Evolutionary conservation across 2,797 vertebrate species (phyloP), one percentile per base, ranked within the genome.

Genomic region (Oryzias dopingdopingensis): DNA sequence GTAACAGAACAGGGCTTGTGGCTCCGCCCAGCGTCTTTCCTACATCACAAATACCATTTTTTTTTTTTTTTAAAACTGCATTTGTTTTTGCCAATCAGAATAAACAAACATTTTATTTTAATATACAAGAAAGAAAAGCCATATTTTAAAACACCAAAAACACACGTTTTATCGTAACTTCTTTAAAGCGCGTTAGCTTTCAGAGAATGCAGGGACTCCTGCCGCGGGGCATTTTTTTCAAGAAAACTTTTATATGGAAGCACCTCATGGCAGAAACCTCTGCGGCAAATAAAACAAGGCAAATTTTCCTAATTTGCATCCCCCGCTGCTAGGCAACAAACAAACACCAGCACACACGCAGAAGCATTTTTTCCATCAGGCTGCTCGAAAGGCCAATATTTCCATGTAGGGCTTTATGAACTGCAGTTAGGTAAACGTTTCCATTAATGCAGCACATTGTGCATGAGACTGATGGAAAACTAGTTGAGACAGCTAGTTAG

Each of bases 341-440:
- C 77, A 85, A 82, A 88, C 79, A 84, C 72, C 8, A 48, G n/a
- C 56, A 61, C 71, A 53, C 22, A 42, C 6, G 52, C 22, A 62
- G 20, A 65, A 62, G 65, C 76, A 73, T 82, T 81, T 83, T 84
- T 88, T 83, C 83, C 63, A 67, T 79, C 55, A 67, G 77, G 72
- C 61, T 10, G 32, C 70, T 71, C 60, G 74, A 79, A 75, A 80
- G 80, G 82, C 8, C 55, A 80, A 66, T 65, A 62, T 84, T 88
- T 87, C 88, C 85, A 83, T 85, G 80, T 81, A 69, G 73, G 81
- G 81, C 82, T 80, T 84, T 83, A 82, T 85, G 82, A 65, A 62
- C 64, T 77, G 81, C 73, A 82, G 80, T 86, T 85, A 72, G 68
- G 82, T 87, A 87, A 89, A 87, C 82, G 84, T 88, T 89, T 88